Base-by-base conservation (phyloP, 2,888 invertebrate genomes). In the Hyposoter dolosus region DNA sequence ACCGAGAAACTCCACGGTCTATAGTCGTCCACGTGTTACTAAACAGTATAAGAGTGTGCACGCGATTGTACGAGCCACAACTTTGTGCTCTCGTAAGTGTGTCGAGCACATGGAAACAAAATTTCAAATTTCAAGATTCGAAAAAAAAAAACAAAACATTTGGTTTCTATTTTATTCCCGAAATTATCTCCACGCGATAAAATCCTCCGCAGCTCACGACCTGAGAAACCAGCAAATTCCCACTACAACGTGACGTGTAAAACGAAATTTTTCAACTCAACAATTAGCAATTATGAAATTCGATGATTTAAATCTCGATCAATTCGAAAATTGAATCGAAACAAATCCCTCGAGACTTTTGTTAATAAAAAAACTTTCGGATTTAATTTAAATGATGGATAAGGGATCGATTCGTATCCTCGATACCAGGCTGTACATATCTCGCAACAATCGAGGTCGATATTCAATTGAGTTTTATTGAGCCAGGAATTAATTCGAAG, bases 381-480 rank as follows among this genome's bases (percentile, higher is more conserved):
- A 35, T 35, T 35, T 35, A 35, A 35, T 35, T 35, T 35, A 6
- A 35, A 35, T 35, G 4, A 35, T 5, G 35, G 35, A 35, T 35
- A 35, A 35, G 19, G 9, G 10, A 28, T 69, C 23, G 23, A 45
- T 69, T 17, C 17, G 15, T 50, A n/a, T 9, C 28, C n/a, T 12
- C 19, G n/a, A 35, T 45, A 32, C 23, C 15, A 45, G 2, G 23
- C n/a, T 12, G 40, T 47, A 9, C 50, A 65, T n/a, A n/a, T 32
- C 56, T 12, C 15, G 17, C 53, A 35, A 53, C 60, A 76, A 68
- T 71, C 86, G 86, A 86, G 86, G 86, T 83, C 81, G 83, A 80
- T 77, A 60, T 68, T 77, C 86, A 86, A 86, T 86, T 81, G 86
- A 81, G 72, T 72, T 45, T 83, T 72, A 83, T 86, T 86, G 86